Evolutionary conservation across 1,140 invertebrate species (phyloP), one percentile per base, ranked within the genome.

Genomic region (Cecropterus lyciades): DNA sequence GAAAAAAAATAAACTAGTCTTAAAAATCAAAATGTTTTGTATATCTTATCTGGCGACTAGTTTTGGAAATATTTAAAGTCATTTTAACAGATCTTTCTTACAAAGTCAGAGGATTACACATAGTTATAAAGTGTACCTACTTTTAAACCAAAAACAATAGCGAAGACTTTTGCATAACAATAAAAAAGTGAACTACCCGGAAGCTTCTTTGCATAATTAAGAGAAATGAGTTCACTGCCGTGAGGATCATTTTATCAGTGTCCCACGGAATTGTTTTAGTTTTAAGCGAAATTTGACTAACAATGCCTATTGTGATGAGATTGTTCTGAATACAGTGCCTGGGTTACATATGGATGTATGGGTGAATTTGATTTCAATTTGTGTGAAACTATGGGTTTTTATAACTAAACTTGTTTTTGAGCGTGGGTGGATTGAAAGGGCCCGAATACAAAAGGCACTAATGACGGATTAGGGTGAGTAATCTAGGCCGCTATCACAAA

Each of bases 201-300:
- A 30, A 30, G 27, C 20, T 30, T 30, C 3, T 30, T 30, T 7
- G 27, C 7, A 0, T 30, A 30, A 30, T 30, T 30, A 30, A 30
- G 3, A 37, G 33, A 37, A 37, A 37, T n/a, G 33, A 11, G 33
- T 37, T 37, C 33, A 10, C 1, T 37, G n/a, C 33, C 33, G 11
- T n/a, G 33, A 37, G 33, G 10, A n/a, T 3, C 33, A 37, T 37
- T 37, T 37, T 7, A 4, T 37, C 33, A 37, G n/a, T 37, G 11
- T 37, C 33, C 33, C 33, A 37, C 33, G 33, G 33, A 37, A 37
- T 37, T 37, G 33, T 37, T 37, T 37, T 37, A 37, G 33, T 37
- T 37, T 37, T 37, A 37, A 37, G 33, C 33, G 33, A 37, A 37
- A 37, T 37, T 37, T 37, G 33, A 37, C 33, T 37, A 37, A 37